Conservation (phyloP, 53 echinoderm and acorn worm species). For the Holothuria leucospilota region DNA sequence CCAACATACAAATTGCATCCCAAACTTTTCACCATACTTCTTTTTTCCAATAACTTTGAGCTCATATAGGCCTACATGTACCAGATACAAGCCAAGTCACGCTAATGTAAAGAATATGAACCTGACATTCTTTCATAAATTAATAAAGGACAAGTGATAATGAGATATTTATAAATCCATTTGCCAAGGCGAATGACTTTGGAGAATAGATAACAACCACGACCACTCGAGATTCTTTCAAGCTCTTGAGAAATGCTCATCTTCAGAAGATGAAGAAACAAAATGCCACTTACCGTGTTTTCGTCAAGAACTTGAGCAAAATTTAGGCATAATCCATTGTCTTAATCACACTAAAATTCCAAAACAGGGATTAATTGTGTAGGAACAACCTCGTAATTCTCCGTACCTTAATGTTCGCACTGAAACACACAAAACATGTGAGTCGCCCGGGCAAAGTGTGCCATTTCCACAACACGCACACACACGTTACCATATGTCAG, state of each 20-base stretch:
- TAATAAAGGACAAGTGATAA: too few relatives aligned
- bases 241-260: background rate
- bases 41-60: too few relatives aligned
- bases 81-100: too few relatives aligned
- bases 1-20: too few relatives aligned
- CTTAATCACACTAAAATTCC: conserved; percentile 32
- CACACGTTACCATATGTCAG: conserved; percentile 29
- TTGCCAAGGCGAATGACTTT: too few relatives aligned
- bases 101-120: too few relatives aligned
- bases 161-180: too few relatives aligned
- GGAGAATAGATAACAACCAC: too few relatives aligned
- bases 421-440: conserved; percentile 8
- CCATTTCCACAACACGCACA: conserved; percentile 17
- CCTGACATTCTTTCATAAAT: too few relatives aligned
- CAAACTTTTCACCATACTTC: too few relatives aligned
- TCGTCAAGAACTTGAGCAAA: background rate
- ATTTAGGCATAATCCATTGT: conserved; percentile 17
- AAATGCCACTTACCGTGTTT: conserved; percentile 28
- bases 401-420: conserved; percentile 4
- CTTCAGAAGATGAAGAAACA: background rate
- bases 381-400: background rate
- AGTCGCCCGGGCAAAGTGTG: background rate
- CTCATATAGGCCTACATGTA: too few relatives aligned
- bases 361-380: background rate
- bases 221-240: too few relatives aligned